A percentile compares a stretch with the other conserved stretches of the same genome.
These are phyloP conservation scores for Procavia capensis DNA, from an alignment of 2,113 vertebrate genomes.

Conservation along the genomic window DNA sequence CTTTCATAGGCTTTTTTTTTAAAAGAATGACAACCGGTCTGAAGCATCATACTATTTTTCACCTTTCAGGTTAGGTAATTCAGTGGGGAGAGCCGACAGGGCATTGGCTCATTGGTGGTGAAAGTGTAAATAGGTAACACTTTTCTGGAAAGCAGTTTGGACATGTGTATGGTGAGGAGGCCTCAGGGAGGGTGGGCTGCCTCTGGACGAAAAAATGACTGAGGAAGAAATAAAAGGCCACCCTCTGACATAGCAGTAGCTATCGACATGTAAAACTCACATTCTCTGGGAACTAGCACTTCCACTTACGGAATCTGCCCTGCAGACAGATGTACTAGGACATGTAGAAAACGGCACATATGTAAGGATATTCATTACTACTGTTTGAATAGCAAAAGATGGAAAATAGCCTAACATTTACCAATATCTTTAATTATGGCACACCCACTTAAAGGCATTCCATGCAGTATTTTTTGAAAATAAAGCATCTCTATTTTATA, in stretches of 20 bases:
- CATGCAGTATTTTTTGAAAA: constrained; percentile 44
- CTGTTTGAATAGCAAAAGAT: neutral
- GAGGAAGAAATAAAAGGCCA: neutral
- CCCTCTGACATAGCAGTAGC: neutral
- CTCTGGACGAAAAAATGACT: neutral
- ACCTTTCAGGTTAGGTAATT: neutral
- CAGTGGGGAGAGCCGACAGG: neutral
- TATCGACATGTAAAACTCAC: neutral
- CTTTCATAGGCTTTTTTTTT: constrained; percentile 12
- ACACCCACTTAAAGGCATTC: constrained; percentile 28
- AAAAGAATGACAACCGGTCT: neutral
- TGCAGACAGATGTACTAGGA: neutral
- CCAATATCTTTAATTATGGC: neutral
- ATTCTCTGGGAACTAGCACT: neutral
- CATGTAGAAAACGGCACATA: neutral
- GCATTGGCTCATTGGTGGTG: neutral
- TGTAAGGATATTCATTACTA: neutral
- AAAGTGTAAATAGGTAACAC: neutral
- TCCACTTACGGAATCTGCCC: neutral
- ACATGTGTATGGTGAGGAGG: neutral
- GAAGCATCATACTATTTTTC: neutral
- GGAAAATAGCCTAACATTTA: neutral
- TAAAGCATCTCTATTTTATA: constrained; percentile 2
- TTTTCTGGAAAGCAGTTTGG: neutral
- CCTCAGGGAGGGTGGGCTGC: too few relatives aligned